Evolutionary conservation across 1,140 invertebrate species (phyloP), one percentile per base, ranked within the genome.

Genomic region (Atta cephalotes): DNA sequence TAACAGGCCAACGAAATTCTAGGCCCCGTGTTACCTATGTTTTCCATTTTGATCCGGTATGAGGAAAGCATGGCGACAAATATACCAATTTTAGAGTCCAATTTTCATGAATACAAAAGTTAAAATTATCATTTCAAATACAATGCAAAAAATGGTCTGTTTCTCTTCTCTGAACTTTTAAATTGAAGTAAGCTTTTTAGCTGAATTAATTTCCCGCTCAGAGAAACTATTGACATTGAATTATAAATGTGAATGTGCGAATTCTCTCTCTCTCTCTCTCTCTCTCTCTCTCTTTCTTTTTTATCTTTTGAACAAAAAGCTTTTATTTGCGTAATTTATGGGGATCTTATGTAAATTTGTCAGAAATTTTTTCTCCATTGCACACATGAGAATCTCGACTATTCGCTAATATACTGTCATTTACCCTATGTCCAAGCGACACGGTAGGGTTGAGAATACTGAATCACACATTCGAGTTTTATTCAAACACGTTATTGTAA

Each of bases 391-490:
- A 82, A 62, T 82, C 28, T 49, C 56, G 68, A 82, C 70, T 82
- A 49, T 14, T 10, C 18, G 7, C 21, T 60, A 70, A 53, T 28
- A 10, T 21, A 72, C 49, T 21, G 31, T 16, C 39, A 51, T 45
- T 45, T 25, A 70, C 18, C 16, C 21, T 6, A 6, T 16, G 66
- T 70, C 14, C 51, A 53, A 82, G 6, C 51, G 68, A 72, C 68
- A 39, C 68, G 39, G 28, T 31, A n/a, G 28, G 28, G 49, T 62
- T 14, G 18, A 14, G 14, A 82, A 74, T 76, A 84, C 71, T 84
- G 76, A 84, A 76, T 82, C 80, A 25, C 63, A 84, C n/a, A 53
- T 84, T 84, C 63, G 80, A 62, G 25, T 63, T 84, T 84, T 74
- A 74, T 45, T 62, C 58, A 74, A 76, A 63, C 68, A 63, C 14